Percentiles rank a stretch among this genome's conserved stretches.
These are phyloP conservation scores for Drosophila insularis DNA, from an alignment of 1,140 invertebrate species.

Conservation along the genomic window DNA sequence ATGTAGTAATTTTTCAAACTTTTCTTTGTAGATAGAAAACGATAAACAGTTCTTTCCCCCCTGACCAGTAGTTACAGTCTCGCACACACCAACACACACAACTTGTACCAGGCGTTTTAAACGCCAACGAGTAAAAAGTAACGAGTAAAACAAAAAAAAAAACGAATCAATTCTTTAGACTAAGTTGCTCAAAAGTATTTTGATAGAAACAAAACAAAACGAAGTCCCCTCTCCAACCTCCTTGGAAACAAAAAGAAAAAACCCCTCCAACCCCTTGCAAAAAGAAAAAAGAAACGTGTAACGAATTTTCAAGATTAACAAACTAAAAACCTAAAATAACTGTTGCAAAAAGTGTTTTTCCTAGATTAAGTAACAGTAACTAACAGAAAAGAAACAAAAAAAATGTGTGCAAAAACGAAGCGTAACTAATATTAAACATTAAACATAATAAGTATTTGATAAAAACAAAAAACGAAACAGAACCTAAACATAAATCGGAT, in stretches of 20 bases:
- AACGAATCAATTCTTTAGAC: conserved; percentile 54
- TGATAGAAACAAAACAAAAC: conserved; percentile 23
- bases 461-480: conserved; percentile 45
- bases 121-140: conserved; percentile 53
- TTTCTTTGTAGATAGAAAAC: conserved; percentile 74
- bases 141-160: conserved; percentile 63
- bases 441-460: conserved; percentile 57
- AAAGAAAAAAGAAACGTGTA: conserved; percentile 55
- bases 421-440: conserved; percentile 63
- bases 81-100: conserved; percentile 48
- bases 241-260: neutral
- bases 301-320: conserved; percentile 75
- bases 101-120: conserved; percentile 66
- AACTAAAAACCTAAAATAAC: conserved; percentile 19
- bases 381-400: conserved; percentile 64
- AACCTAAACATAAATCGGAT: conserved; percentile 76
- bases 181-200: conserved; percentile 65
- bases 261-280: neutral
- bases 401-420: conserved; percentile 62
- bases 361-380: conserved; percentile 56
- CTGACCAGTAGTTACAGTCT: conserved; percentile 13
- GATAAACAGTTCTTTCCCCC: conserved; percentile 43
- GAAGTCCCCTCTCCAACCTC: conserved; percentile 3
- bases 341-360: conserved; percentile 73
- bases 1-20: conserved; percentile 50